Base-by-base conservation (phyloP, 2,888 invertebrate genomes). In the Pinctada fucata region DNA sequence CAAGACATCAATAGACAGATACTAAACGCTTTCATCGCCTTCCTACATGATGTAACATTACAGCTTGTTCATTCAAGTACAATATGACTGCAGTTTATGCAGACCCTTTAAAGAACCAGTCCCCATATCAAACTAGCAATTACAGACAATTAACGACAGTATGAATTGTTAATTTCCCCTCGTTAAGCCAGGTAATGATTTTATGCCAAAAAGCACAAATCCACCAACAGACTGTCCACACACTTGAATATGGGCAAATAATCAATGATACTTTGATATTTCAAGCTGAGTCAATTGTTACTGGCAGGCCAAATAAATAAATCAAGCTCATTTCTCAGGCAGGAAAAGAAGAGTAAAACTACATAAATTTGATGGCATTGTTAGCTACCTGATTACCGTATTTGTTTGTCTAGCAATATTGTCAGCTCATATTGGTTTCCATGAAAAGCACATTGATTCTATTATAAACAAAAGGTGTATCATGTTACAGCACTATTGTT, bases 131-230 rank as follows among this genome's bases (percentile, higher is more conserved):
- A 31, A 31, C 31, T 31, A 31, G 31, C 31, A 31, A 31, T 31
- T 31, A 31, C 31, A 31, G 31, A 31, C 31, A 31, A 31, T 2
- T 31, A 31, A 68, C 10, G 67, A 31, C 45, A 45, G 8, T 68
- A 68, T 68, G 58, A 58, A 58, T 58, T 58, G 58, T 58, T 58
- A 58, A 58, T 58, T 58, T 58, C 58, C 58, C 58, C 58, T 58
- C 13, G 58, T 58, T 58, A 10, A 58, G 58, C 13, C 31, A 13
- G 58, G 6, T 58, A 58, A 58, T 58, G 58, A 58, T 58, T 58
- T 58, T 58, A 58, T 58, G 58, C 13, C 58, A 58, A 58, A 58
- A 13, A 58, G 58, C 6, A 58, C 58, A 58, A 58, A 10, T 13
- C 58, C 58, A 58, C 13, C 31, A 31, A 31, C 58, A 58, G 58